Conservation (phyloP, 2,797 vertebrate genomes). For the Girardinus metallicus region DNA sequence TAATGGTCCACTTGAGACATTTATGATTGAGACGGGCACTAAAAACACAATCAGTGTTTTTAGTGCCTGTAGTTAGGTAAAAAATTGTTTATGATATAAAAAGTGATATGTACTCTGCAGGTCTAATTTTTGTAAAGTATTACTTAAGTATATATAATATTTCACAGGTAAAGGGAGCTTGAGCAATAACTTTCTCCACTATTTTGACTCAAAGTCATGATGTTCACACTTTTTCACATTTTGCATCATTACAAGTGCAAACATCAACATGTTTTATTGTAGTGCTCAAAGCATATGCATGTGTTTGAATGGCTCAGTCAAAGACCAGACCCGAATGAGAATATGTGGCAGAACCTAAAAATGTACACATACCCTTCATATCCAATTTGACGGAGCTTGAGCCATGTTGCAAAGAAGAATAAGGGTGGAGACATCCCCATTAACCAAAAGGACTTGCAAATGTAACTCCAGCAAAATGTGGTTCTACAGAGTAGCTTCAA, state of each 20-base stretch:
- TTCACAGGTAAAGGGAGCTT: constrained; percentile 1
- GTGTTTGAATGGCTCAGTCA: background rate
- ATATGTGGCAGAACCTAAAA: background rate
- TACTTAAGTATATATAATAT: background rate
- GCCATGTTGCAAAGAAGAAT: background rate
- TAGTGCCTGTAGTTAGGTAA: background rate
- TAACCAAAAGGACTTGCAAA: background rate
- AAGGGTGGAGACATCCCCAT: background rate
- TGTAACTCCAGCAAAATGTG: background rate
- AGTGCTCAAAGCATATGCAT: background rate
- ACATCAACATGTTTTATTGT: background rate
- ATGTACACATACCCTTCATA: background rate
- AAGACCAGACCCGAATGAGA: background rate
- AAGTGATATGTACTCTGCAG: background rate
- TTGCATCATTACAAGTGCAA: background rate
- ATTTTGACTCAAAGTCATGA: background rate
- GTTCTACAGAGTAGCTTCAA: background rate
- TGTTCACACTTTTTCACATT: no score
- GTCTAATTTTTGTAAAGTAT: constrained; percentile 8
- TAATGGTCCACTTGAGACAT: constrained; percentile 4
- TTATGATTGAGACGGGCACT: background rate
- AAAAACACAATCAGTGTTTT: background rate
- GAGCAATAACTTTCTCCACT: background rate
- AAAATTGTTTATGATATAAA: background rate
- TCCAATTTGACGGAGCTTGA: background rate